Conservation (phyloP, 1,140 invertebrate genomes). For the Eriosoma lanigerum region DNA sequence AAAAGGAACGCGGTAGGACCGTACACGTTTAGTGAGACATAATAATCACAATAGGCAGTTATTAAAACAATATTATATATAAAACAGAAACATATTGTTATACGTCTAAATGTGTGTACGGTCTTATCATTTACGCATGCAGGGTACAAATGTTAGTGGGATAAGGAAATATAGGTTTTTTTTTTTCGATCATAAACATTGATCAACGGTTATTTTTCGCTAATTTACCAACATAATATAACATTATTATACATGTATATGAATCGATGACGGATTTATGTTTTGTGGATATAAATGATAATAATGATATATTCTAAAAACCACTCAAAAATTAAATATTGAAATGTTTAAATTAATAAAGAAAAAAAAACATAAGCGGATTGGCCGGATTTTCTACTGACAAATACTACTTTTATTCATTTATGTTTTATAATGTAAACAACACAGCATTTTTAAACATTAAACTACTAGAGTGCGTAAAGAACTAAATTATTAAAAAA, state of each 20-base stretch:
- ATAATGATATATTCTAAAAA: conserved; percentile 16
- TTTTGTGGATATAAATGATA: background rate
- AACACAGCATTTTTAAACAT: conserved; percentile 51
- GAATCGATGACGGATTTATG: too few species aligned
- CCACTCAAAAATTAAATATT: conserved; percentile 8
- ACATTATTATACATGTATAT: too few species aligned
- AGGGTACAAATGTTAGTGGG: background rate
- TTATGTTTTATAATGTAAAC: conserved; percentile 49
- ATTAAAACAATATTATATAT: too few species aligned
- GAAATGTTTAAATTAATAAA: conserved; percentile 17
- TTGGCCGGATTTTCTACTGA: conserved; percentile 35
- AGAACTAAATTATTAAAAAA: conserved; percentile 48
- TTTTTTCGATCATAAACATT: too few species aligned
- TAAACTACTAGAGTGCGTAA: conserved; percentile 49
- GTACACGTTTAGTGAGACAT: background rate
- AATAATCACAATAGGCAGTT: too few species aligned
- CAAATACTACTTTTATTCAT: conserved; percentile 51
- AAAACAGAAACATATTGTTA: too few species aligned
- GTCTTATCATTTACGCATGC: conserved; percentile 14
- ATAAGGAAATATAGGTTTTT: too few species aligned
- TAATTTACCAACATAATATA: too few species aligned
- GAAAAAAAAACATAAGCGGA: conserved; percentile 28
- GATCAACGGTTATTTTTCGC: too few species aligned
- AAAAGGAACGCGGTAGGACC: background rate
- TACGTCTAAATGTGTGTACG: too few species aligned